phyloP scores from a whole-genome alignment of 2,797 vertebrate species.

The Crocidura indochinensis region DNA sequence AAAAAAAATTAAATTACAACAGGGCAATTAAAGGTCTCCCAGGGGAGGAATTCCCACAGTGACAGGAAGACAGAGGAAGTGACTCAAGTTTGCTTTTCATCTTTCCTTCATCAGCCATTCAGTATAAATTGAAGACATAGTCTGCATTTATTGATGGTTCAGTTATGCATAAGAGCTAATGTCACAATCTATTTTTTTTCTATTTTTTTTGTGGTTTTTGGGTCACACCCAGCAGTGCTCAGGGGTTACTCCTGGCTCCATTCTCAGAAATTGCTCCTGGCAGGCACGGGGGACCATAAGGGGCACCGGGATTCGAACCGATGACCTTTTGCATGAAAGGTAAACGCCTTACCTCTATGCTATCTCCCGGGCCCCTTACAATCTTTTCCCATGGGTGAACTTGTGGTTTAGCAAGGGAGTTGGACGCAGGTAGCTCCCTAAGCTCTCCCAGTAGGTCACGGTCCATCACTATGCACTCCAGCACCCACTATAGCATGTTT shows the following conservation, averaged over 20 bases:
- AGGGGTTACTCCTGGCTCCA: too few species aligned
- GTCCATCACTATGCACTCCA: conserved; percentile 2
- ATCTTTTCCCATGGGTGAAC: background rate
- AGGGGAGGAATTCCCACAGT: background rate
- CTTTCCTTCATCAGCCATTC: conserved; percentile 10
- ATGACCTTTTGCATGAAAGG: too few species aligned
- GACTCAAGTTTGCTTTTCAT: background rate
- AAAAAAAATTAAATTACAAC: conserved; percentile 34
- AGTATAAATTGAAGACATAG: conserved; percentile 11
- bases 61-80: conserved; percentile 42
- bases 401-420: conserved; percentile 13
- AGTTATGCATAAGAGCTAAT: background rate
- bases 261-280: too few species aligned
- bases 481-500: background rate
- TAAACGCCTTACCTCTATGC: too few species aligned
- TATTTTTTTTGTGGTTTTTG: too few species aligned
- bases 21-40: background rate
- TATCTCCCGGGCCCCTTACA: too few species aligned
- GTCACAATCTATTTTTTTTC: background rate
- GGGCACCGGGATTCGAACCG: too few species aligned
- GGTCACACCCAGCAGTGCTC: too few species aligned
- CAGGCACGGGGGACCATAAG: too few species aligned
- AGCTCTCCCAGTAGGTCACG: background rate
- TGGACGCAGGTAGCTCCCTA: conserved; percentile 20
- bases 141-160: background rate